These are phyloP conservation scores for Reinhardtius hippoglossoides DNA, from an alignment of 2,113 vertebrate species.

Conservation along the genomic window DNA sequence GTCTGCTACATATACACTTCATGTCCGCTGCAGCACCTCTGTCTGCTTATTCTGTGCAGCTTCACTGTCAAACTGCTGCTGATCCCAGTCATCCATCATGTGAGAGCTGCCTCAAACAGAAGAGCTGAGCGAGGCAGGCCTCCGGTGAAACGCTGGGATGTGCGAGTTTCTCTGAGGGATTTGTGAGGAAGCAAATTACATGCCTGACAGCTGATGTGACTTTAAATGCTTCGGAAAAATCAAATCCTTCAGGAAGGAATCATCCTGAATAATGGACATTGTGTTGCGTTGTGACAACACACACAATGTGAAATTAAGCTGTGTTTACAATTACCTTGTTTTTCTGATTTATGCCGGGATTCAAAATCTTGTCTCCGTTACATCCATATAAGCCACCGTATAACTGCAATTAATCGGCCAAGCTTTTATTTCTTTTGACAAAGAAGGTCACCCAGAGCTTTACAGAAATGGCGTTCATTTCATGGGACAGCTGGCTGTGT, in stretches of 20 bases:
- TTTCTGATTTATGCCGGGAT: slow-evolving; percentile 10
- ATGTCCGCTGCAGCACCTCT: neutral
- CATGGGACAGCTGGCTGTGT: slow-evolving; percentile 19
- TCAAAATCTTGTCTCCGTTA: slow-evolving; percentile 6
- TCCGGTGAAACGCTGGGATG: slow-evolving; percentile 6
- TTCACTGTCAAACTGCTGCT: slow-evolving; percentile 14
- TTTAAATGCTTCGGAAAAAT: slow-evolving; percentile 31
- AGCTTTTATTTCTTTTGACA: slow-evolving; percentile 19
- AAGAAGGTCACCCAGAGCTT: slow-evolving; percentile 26
- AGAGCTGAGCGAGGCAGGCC: neutral
- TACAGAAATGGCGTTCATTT: slow-evolving; percentile 13
- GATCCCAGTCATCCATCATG: slow-evolving; percentile 22
- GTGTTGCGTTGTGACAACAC: slow-evolving; percentile 7
- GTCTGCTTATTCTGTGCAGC: slow-evolving; percentile 7
- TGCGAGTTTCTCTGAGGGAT: slow-evolving; percentile 32
- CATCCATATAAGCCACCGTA: slow-evolving; percentile 10
- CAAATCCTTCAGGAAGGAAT: slow-evolving; percentile 34
- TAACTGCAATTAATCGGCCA: neutral
- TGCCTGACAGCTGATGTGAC: slow-evolving; percentile 47
- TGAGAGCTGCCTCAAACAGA: slow-evolving; percentile 19
- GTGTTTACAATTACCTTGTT: slow-evolving; percentile 6
- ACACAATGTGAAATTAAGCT: slow-evolving; percentile 30
- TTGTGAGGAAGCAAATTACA: slow-evolving; percentile 38
- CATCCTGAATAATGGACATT: slow-evolving; percentile 27
- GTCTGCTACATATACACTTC: neutral